Evolutionary conservation across 2,888 invertebrate genomes (phyloP), one percentile per base, ranked within the genome.

Genomic region (Thereva nobilitata): DNA sequence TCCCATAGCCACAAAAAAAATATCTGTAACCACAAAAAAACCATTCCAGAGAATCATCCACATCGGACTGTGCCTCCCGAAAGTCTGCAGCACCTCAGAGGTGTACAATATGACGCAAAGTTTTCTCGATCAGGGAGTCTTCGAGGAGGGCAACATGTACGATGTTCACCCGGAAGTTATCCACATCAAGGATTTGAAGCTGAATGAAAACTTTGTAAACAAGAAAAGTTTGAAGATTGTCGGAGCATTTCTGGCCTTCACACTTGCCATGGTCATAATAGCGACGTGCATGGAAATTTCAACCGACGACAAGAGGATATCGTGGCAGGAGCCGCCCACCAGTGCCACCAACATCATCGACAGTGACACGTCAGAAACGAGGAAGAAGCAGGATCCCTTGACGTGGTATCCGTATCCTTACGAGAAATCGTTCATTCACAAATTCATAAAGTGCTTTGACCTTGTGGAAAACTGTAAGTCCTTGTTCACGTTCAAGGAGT

Each of bases 41-140:
- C 10, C 45, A 45, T 6, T 74, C 10, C 69, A 82, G 82, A 80
- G 83, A 72, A 75, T 83, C 8, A 78, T 85, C 4, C 82, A 82
- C 56, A 75, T 85, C n/a, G 85, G 85, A 0, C 74, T 85, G 3
- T 85, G 85, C 67, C 72, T 85, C 56, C 85, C 85, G 1, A 77
- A 78, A 1, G 77, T 82, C 0, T 85, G 85, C 68, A 73, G 75
- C 0, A 77, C 76, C 0, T 53, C 67, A 3, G 82, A 85, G 66
- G 75, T 82, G 7, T 74, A 76, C 65, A 73, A 76, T 12, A 72
- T 81, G 34, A 78, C 81, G 2, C 72, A 75, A 10, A 74, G 75
- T 10, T 80, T 78, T 56, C 74, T 82, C 2, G 73, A 77, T 1
- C 70, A 73, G 0, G 65, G 63, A n/a, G 71, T 74, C 5, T 75